Evolutionary conservation across 2,113 vertebrate genomes (phyloP).

Genomic region (Eonycteris spelaea): DNA sequence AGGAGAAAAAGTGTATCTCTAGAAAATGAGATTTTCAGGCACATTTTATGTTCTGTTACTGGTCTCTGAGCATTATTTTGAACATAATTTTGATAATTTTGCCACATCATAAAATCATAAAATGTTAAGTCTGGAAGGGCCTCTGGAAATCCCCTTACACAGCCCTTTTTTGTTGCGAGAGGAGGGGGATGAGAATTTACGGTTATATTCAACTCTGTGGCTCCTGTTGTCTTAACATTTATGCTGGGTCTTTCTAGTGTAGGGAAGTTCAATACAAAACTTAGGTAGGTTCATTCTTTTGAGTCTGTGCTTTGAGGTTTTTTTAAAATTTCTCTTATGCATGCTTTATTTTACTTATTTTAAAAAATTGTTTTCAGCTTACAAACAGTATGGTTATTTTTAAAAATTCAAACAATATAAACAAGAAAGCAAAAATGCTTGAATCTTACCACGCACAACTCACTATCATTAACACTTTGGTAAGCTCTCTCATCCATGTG

Average conservation of each 20-base stretch:
- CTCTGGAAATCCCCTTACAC: neutral
- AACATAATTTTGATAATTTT: neutral
- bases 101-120: neutral
- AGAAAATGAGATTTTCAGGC: neutral
- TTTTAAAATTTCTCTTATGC: slow-evolving; percentile 17
- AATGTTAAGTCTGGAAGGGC: neutral
- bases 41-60: neutral
- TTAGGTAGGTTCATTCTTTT: slow-evolving; percentile 10
- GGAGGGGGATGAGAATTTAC: neutral
- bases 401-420: neutral
- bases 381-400: neutral
- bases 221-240: neutral
- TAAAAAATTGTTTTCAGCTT: neutral
- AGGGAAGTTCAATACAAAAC: neutral
- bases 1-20: neutral
- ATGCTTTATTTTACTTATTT: slow-evolving; percentile 40
- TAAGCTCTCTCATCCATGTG: neutral
- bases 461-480: neutral
- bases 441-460: neutral
- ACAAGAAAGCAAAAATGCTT: neutral
- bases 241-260: neutral
- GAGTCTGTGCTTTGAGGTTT: slow-evolving; percentile 12
- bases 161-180: neutral
- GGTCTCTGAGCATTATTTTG: neutral
- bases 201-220: neutral